A percentile compares a stretch with the other conserved stretches of the same genome.
Evolutionary conservation across 2,113 vertebrate genomes (phyloP).

Genomic region (Pelecanoides urinatrix): DNA sequence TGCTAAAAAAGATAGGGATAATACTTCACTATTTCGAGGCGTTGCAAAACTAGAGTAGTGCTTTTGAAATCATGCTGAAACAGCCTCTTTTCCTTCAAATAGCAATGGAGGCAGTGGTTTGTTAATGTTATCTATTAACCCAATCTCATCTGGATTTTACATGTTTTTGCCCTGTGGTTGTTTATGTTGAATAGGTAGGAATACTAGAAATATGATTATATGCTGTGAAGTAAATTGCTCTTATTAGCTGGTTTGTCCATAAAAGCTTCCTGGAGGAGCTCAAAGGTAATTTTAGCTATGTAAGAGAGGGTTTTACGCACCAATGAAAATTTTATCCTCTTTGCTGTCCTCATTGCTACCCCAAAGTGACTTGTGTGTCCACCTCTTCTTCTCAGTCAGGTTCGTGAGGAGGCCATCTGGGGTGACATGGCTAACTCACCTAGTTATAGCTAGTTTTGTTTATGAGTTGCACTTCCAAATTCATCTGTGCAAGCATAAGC

Average conservation of each 20-base stretch:
- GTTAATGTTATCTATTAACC: background rate
- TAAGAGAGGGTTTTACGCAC: background rate
- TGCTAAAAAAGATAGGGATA: background rate
- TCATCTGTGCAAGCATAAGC: background rate
- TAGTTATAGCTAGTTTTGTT: background rate
- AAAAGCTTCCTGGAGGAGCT: background rate
- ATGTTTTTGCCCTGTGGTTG: background rate
- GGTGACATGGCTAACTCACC: background rate
- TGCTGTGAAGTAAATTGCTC: constrained; percentile 10
- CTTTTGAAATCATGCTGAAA: background rate
- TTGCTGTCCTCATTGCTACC: background rate
- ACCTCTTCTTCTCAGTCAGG: background rate
- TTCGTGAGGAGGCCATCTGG: background rate
- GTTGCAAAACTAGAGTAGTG: background rate
- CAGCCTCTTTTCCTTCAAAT: background rate
- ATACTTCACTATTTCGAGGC: background rate
- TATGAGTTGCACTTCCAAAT: background rate
- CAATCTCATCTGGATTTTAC: background rate
- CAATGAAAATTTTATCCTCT: background rate
- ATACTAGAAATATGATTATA: background rate
- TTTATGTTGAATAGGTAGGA: background rate
- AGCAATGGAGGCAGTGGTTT: background rate
- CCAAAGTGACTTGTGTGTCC: background rate
- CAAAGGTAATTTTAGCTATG: background rate
- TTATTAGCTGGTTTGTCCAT: constrained; percentile 9